phyloP scores from a whole-genome alignment of 1,140 invertebrate genomes.

The Bemisia tabaci region DNA sequence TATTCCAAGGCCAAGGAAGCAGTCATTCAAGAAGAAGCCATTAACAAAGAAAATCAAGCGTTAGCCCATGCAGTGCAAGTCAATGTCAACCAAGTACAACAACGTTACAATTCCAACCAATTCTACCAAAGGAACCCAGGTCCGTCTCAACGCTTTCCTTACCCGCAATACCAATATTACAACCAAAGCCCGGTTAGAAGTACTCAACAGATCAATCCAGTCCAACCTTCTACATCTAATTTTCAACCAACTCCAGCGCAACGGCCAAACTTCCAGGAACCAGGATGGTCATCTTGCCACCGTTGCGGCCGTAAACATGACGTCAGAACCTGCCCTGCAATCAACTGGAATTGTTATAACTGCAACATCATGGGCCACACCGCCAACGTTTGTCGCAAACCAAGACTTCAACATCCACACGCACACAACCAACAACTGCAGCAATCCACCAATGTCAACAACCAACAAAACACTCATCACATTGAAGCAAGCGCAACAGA shows the following conservation, averaged over 20 bases:
- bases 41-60: background rate
- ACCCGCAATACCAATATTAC: no score
- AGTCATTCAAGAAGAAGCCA: background rate
- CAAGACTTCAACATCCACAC: no score
- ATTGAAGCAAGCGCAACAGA: no score
- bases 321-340: constrained; percentile 1
- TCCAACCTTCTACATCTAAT: no score
- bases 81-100: background rate
- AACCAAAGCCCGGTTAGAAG: background rate
- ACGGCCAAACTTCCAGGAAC: background rate
- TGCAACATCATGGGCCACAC: constrained; percentile 3
- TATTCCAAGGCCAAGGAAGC: background rate
- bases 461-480: no score
- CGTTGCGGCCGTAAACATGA: background rate
- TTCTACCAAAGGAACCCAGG: background rate
- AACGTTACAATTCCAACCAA: background rate
- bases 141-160: background rate
- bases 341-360: background rate
- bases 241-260: background rate
- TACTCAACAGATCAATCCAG: no score
- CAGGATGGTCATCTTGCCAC: background rate
- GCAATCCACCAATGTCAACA: no score
- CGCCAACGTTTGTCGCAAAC: background rate
- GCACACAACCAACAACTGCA: no score
- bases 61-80: background rate